Evolutionary conservation across 2,797 vertebrate species (phyloP).

Genomic region (Gymnopithys bicolor): DNA sequence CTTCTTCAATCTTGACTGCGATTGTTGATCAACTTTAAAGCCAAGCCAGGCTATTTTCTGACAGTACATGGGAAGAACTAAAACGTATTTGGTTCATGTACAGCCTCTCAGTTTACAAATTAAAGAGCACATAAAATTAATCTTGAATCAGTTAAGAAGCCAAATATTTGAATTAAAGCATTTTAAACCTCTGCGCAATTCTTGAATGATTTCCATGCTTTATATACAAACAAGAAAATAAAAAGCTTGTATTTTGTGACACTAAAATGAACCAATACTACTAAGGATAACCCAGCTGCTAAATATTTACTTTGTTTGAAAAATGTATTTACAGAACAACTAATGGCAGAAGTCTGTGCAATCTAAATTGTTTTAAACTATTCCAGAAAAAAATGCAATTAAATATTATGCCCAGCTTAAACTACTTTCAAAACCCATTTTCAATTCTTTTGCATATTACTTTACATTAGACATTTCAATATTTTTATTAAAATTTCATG

Average conservation of each 20-base stretch:
- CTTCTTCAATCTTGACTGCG: conserved; percentile 28
- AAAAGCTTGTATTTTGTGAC: neutral
- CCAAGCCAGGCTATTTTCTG: conserved; percentile 30
- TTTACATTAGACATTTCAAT: neutral
- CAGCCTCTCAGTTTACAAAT: neutral
- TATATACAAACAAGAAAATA: neutral
- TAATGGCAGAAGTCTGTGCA: neutral
- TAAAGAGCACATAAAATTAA: conserved; percentile 1
- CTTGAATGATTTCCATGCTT: neutral
- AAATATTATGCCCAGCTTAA: neutral
- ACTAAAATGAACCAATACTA: neutral
- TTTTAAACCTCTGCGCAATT: neutral
- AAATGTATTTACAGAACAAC: neutral
- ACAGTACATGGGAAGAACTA: conserved; percentile 7
- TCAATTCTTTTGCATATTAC: neutral
- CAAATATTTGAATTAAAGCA: conserved; percentile 29
- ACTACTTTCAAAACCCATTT: neutral
- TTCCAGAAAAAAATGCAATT: neutral
- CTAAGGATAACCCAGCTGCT: neutral
- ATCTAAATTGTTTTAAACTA: neutral
- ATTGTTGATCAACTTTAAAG: conserved; percentile 56
- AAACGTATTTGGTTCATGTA: neutral
- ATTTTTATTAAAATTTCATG: neutral
- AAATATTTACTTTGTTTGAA: neutral
- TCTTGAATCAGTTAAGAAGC: neutral